A percentile compares a stretch with the other conserved stretches of the same genome.
Conservation (phyloP, 2,797 vertebrate genomes). For the Aulostomus chinensis region DNA sequence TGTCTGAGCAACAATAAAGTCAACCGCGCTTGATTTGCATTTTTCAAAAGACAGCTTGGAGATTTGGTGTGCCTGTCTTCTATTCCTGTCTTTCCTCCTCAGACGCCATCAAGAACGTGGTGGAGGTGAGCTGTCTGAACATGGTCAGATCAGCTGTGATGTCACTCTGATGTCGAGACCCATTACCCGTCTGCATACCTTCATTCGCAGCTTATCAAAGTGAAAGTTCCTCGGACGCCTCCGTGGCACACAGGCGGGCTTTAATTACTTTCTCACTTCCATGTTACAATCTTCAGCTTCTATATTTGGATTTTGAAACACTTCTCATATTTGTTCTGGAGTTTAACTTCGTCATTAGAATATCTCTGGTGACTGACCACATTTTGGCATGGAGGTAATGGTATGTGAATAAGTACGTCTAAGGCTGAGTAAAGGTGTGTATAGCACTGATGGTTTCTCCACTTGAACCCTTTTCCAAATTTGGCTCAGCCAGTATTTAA, state of each 20-base stretch:
- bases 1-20: slow-evolving; percentile 68
- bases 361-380: slow-evolving; percentile 67
- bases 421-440: slow-evolving; percentile 33
- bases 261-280: slow-evolving; percentile 69
- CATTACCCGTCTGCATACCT: slow-evolving; percentile 3
- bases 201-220: slow-evolving; percentile 34
- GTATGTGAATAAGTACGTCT: slow-evolving; percentile 56
- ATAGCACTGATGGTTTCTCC: slow-evolving; percentile 62
- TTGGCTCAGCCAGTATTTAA: slow-evolving; percentile 73
- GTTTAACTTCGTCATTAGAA: slow-evolving; percentile 69
- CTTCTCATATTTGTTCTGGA: slow-evolving; percentile 66
- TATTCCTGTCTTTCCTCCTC: slow-evolving; percentile 13
- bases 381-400: slow-evolving; percentile 53
- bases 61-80: slow-evolving; percentile 18
- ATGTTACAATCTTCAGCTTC: slow-evolving; percentile 53
- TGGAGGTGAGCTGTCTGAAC: too few relatives aligned
- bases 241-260: slow-evolving; percentile 35
- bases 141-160: too few relatives aligned
- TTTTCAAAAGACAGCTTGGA: slow-evolving; percentile 52
- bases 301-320: slow-evolving; percentile 63
- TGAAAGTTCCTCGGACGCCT: slow-evolving; percentile 32
- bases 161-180: too few relatives aligned
- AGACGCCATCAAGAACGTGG: too few relatives aligned
- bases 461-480: slow-evolving; percentile 72
- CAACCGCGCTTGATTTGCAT: slow-evolving; percentile 57